A percentile compares a stretch with the other conserved stretches of the same genome.
phyloP scores from a whole-genome alignment of 2,797 vertebrate genomes.

The Emys orbicularis region DNA sequence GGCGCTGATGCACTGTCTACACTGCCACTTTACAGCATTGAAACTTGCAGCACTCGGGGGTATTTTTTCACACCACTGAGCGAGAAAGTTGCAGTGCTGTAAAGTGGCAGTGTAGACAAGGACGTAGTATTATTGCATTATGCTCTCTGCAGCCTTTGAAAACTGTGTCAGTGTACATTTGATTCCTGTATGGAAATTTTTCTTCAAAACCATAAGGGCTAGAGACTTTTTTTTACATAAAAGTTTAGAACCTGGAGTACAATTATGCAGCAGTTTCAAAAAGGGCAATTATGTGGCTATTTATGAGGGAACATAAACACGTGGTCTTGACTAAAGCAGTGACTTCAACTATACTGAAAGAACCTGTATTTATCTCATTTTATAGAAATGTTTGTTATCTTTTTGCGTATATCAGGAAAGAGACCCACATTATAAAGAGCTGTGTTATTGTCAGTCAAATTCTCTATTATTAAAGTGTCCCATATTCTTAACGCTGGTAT shows the following conservation, averaged over 20 bases:
- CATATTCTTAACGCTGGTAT: background rate
- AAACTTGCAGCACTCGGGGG: no score
- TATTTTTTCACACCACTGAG: no score
- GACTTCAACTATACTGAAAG: background rate
- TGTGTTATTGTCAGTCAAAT: background rate
- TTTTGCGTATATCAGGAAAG: background rate
- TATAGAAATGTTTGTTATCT: accelerated
- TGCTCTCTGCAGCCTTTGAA: background rate
- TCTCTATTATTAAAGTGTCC: background rate
- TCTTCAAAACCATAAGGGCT: background rate
- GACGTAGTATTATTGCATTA: accelerated
- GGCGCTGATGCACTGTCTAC: no score
- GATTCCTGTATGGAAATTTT: background rate
- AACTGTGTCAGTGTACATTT: background rate
- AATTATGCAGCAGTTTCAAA: background rate
- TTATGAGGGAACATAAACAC: background rate
- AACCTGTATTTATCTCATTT: background rate
- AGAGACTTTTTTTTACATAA: background rate
- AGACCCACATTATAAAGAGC: background rate
- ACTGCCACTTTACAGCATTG: no score
- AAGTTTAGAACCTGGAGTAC: background rate
- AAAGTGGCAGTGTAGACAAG: no score
- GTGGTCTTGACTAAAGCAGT: background rate
- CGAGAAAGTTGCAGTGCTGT: no score
- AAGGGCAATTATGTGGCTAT: background rate